Conservation (phyloP, 1,140 invertebrate species). For the Drosophila carrolli region DNA sequence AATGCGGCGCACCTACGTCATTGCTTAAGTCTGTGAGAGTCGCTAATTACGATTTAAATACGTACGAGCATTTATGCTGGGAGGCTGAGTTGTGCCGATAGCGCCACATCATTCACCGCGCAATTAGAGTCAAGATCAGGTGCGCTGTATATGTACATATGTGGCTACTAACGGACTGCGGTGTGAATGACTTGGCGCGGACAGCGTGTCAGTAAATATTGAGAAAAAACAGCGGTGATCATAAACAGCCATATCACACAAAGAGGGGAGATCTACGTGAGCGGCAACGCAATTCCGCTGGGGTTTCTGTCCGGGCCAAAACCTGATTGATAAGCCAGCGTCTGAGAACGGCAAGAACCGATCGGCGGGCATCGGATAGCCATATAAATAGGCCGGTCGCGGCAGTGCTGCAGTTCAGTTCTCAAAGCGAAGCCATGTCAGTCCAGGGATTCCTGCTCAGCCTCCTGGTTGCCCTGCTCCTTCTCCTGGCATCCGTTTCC, state of each 20-base stretch:
- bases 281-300: constrained; percentile 40
- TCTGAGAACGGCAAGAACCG: constrained; percentile 39
- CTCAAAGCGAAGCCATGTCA: constrained; percentile 51
- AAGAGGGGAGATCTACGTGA: constrained; percentile 54
- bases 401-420: constrained; percentile 44
- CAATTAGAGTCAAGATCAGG: constrained; percentile 25
- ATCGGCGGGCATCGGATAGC: constrained; percentile 22
- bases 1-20: constrained; percentile 62
- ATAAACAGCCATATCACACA: constrained; percentile 37
- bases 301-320: constrained; percentile 33
- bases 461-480: constrained; percentile 35
- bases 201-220: constrained; percentile 51
- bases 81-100: constrained; percentile 2
- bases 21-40: constrained; percentile 38
- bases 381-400: constrained; percentile 44
- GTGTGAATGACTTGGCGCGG: constrained; percentile 69
- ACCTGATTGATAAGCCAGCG: constrained; percentile 67
- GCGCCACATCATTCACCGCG: constrained; percentile 55
- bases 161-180: constrained; percentile 35
- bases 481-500: constrained; percentile 9
- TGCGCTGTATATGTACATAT: constrained; percentile 1
- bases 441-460: constrained; percentile 31
- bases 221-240: constrained; percentile 53
- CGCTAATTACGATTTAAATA: constrained; percentile 61
- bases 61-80: constrained; percentile 29